These are phyloP conservation scores for Rhynchomys soricoides DNA, from an alignment of 2,113 vertebrate genomes.

Conservation along the genomic window DNA sequence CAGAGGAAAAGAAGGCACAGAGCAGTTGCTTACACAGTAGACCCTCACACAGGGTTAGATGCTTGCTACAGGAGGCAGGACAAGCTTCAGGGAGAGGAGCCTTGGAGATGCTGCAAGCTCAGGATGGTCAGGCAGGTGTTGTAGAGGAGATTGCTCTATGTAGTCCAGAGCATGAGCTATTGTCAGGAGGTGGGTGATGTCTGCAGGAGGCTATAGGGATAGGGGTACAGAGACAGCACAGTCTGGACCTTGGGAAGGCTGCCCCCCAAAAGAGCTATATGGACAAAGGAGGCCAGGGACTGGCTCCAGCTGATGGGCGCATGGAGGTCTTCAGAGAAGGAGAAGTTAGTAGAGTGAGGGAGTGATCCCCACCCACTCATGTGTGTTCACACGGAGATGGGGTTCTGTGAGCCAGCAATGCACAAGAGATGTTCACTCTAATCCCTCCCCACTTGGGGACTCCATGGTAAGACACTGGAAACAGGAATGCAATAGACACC, in stretches of 20 bases:
- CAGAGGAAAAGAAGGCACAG: background rate
- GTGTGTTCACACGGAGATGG: background rate
- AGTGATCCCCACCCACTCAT: background rate
- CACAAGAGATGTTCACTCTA: rapidly evolving
- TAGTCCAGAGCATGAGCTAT: too few species aligned
- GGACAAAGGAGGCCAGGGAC: rapidly evolving
- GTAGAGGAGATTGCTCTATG: background rate
- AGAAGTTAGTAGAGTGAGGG: background rate
- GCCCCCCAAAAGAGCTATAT: rapidly evolving
- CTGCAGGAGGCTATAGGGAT: background rate
- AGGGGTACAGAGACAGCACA: background rate
- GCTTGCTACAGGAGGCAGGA: background rate
- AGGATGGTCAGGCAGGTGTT: background rate
- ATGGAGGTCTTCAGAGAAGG: background rate
- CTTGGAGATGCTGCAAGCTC: background rate
- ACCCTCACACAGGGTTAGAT: too few species aligned
- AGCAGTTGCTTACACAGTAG: background rate
- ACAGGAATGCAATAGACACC: rapidly evolving
- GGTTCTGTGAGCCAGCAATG: rapidly evolving
- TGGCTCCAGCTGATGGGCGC: background rate
- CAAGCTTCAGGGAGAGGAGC: background rate
- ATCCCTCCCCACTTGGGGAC: rapidly evolving
- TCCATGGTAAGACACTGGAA: rapidly evolving
- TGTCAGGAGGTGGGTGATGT: background rate
- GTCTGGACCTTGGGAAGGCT: background rate